Evolutionary conservation across 2,797 vertebrate genomes (phyloP).

Genomic region (Buceros bicornis): DNA sequence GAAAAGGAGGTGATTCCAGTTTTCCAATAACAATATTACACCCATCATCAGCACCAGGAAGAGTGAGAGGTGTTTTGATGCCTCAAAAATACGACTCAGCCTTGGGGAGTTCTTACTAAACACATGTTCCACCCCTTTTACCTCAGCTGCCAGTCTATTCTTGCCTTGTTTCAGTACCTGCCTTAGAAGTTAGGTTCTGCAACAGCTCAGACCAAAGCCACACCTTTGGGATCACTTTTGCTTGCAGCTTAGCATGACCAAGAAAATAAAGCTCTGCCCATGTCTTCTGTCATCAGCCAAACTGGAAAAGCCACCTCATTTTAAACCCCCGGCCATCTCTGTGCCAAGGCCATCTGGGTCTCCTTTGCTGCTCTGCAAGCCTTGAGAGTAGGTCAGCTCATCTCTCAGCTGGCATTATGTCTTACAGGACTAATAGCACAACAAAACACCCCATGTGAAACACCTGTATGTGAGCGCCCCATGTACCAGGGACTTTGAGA

Average conservation of each 20-base stretch:
- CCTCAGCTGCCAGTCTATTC: background rate
- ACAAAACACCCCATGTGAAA: background rate
- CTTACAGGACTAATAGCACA: background rate
- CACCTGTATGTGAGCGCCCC: accelerated
- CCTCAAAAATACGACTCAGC: background rate
- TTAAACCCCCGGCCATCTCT: background rate
- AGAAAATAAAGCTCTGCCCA: background rate
- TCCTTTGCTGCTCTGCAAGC: background rate
- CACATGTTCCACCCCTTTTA: background rate
- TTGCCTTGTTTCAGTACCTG: slow-evolving; percentile 9
- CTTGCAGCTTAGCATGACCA: background rate
- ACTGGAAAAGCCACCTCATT: background rate
- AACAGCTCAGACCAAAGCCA: background rate
- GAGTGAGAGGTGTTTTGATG: background rate
- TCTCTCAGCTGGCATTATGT: background rate
- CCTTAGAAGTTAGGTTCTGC: background rate
- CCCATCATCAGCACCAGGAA: background rate
- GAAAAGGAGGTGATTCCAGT: background rate
- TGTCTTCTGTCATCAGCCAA: background rate
- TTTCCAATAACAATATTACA: background rate
- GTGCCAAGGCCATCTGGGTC: background rate
- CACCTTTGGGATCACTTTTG: slow-evolving; percentile 13
- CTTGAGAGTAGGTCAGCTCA: background rate
- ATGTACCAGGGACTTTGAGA: background rate
- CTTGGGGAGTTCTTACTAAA: background rate